Percentiles rank a stretch among this genome's conserved stretches.
These are phyloP conservation scores for Cinara cedri DNA, from an alignment of 2,888 invertebrate species.

Conservation along the genomic window DNA sequence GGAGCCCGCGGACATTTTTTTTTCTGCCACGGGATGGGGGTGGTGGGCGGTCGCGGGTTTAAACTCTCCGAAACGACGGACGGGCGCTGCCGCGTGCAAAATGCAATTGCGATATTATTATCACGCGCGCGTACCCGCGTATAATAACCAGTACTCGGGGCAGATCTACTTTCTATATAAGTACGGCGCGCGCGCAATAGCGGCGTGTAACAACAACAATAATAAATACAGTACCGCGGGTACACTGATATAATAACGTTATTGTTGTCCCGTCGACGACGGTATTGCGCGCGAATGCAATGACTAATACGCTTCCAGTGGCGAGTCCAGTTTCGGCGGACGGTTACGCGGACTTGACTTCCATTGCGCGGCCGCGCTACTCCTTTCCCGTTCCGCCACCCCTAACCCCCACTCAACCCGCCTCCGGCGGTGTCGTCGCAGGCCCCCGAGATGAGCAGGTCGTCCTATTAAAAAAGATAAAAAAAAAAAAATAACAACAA, in stretches of 20 bases:
- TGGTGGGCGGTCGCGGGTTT: no score
- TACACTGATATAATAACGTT: not conserved
- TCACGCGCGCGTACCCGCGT: not conserved
- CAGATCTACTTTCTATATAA: constrained; percentile 40
- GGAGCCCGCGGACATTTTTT: no score
- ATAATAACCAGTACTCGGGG: not conserved
- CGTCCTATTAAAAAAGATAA: not conserved
- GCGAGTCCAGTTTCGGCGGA: constrained; percentile 22
- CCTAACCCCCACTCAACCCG: no score
- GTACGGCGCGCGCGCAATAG: not conserved
- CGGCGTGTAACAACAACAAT: no score
- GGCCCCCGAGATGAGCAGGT: no score
- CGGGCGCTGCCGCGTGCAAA: constrained; percentile 19
- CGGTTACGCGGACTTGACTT: constrained; percentile 11
- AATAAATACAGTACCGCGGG: no score
- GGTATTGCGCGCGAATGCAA: no score
- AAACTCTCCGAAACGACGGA: no score
- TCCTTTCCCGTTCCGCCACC: not conserved
- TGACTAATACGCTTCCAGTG: not conserved
- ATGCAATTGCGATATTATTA: no score
- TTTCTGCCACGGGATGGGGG: no score
- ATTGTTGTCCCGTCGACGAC: not conserved
- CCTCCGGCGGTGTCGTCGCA: no score
- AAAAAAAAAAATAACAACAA: not conserved
- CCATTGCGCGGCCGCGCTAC: not conserved